Base-by-base conservation (phyloP, 1,140 invertebrate species). In the Dufourea novaeangliae region DNA sequence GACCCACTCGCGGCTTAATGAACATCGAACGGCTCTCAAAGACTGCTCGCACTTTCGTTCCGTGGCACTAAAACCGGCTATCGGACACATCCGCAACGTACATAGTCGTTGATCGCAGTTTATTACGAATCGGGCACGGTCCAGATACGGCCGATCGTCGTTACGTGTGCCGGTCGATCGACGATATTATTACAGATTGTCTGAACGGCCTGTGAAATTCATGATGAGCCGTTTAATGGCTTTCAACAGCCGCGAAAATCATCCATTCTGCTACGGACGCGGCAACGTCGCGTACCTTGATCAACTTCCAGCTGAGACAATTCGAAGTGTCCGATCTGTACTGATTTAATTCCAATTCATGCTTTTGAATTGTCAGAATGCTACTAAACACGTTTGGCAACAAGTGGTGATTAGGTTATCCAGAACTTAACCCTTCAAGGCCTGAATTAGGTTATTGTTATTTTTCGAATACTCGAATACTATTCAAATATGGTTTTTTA, bases 171-270 rank as follows among this genome's bases (percentile, higher is more conserved):
- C 32, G 54, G 32, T 69, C 76, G 77, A 85, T 85, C 61, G 73
- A 71, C 83, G 79, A 87, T 88, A 88, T 88, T 86, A 87, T 90
- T 90, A 89, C 77, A 87, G 84, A 89, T 89, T 87, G 87, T 59
- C 63, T 71, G 80, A 76, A 83, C 78, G 44, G 76, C 66, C 79
- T 88, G 88, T 88, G 87, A 86, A 86, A 88, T 87, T 82, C 79
- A 89, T 88, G 87, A 87, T 86, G 86, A 87, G 67, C 85, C 89
- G 87, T 90, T 90, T 82, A 88, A 87, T 74, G 78, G 73, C 73
- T 80, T 88, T 88, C 83, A 86, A 82, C 85, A 86, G 52, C 79
- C 79, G 68, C 83, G 80, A 87, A 86, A 87, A 82, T 83, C 79
- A 86, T 89, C 84, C 85, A 88, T 88, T 75, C 84, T 74, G 76